Conservation (phyloP, 2,888 invertebrate species). For the Phortica okadai region DNA sequence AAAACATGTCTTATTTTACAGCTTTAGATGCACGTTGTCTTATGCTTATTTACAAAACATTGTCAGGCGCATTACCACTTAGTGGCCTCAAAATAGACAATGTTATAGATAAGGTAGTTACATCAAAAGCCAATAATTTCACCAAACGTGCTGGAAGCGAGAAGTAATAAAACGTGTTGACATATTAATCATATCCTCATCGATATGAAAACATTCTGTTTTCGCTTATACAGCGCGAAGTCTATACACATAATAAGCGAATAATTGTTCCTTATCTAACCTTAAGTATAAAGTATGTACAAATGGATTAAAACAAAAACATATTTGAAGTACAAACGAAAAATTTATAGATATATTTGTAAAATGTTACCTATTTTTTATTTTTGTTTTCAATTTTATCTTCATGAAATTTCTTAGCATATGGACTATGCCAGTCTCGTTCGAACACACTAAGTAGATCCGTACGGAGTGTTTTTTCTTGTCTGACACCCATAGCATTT, state of each 20-base stretch:
- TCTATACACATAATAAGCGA: constrained; percentile 8
- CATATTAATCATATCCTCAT: constrained; percentile 14
- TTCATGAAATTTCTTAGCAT: constrained; percentile 77
- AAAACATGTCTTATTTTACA: constrained; percentile 58
- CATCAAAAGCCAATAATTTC: constrained; percentile 59
- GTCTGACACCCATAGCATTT: constrained; percentile 73
- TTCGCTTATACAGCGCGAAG: not conserved
- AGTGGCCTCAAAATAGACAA: constrained; percentile 57
- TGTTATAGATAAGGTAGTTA: constrained; percentile 45
- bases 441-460: constrained; percentile 89
- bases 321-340: constrained; percentile 57
- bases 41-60: constrained; percentile 85
- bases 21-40: constrained; percentile 93
- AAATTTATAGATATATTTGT: not conserved
- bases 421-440: constrained; percentile 93
- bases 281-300: constrained; percentile 45
- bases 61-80: constrained; percentile 75
- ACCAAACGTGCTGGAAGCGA: constrained; percentile 43
- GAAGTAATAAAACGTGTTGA: constrained; percentile 31
- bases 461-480: constrained; percentile 80
- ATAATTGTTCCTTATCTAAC: constrained; percentile 32
- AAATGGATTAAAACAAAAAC: constrained; percentile 49
- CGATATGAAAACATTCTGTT: not conserved
- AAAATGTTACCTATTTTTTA: not conserved
- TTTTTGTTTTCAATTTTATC: not conserved